phyloP scores from a whole-genome alignment of 1,140 invertebrate species.

The Diabrotica undecimpunctata region DNA sequence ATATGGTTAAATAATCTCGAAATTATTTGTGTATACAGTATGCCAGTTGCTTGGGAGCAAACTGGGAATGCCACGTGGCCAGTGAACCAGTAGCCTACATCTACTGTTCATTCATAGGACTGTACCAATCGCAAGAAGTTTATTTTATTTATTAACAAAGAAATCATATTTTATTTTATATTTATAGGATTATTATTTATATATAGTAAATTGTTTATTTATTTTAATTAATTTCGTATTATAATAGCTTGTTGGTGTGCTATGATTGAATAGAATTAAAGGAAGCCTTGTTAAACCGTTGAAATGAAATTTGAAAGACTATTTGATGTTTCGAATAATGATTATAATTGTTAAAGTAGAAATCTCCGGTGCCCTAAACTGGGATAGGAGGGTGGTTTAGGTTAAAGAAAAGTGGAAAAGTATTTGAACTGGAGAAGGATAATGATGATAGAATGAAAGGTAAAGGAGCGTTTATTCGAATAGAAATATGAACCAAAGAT shows the following conservation, averaged over 20 bases:
- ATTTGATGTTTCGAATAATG: neutral
- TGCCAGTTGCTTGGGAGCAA: too few relatives aligned
- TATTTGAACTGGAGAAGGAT: neutral
- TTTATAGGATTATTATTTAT: neutral
- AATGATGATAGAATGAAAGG: neutral
- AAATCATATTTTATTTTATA: too few relatives aligned
- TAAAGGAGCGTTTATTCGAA: neutral
- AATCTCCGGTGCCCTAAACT: too few relatives aligned
- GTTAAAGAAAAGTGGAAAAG: neutral
- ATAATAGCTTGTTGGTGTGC: neutral
- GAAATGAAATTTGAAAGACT: conserved; percentile 2
- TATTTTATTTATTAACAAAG: too few relatives aligned
- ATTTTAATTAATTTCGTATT: neutral
- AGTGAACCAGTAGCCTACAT: too few relatives aligned
- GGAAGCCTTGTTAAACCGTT: neutral
- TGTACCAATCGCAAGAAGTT: too few relatives aligned
- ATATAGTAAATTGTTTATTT: neutral
- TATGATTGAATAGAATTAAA: neutral
- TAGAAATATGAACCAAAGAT: conserved; percentile 38
- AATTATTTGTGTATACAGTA: too few relatives aligned
- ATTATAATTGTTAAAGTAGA: neutral
- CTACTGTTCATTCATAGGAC: too few relatives aligned
- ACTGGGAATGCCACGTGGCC: too few relatives aligned
- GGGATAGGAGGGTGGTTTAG: too few relatives aligned
- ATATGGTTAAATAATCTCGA: too few relatives aligned